phyloP scores from a whole-genome alignment of 2,113 vertebrate genomes.

The Brienomyrus longianalis region DNA sequence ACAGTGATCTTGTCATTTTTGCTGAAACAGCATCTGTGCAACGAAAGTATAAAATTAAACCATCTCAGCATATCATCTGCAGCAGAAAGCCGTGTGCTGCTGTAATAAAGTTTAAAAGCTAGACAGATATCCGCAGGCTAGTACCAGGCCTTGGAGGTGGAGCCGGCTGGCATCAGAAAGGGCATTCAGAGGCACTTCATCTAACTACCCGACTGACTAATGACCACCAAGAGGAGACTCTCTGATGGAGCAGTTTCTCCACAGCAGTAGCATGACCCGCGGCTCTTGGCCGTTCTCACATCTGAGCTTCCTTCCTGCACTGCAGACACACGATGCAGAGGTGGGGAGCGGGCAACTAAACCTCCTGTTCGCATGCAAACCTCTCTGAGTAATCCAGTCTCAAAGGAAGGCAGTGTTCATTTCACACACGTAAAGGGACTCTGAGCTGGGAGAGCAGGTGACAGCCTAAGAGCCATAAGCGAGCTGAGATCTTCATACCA shows the following conservation, averaged over 20 bases:
- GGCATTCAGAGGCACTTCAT: not conserved
- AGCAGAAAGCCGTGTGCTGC: not conserved
- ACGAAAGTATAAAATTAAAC: not conserved
- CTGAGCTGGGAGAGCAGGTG: not conserved
- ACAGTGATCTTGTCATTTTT: not conserved
- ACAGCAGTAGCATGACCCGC: not conserved
- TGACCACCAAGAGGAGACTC: not conserved
- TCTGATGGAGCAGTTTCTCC: not conserved
- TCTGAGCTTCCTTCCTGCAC: not conserved
- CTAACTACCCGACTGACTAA: not conserved
- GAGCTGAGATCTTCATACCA: not conserved
- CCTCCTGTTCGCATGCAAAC: slow-evolving; percentile 26
- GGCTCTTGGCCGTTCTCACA: not conserved
- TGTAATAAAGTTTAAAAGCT: not conserved
- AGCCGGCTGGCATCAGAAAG: not conserved
- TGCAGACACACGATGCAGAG: not conserved
- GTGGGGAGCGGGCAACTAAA: not conserved
- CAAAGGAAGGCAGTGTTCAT: slow-evolving; percentile 25
- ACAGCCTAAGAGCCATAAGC: not conserved
- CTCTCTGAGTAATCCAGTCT: slow-evolving; percentile 17
- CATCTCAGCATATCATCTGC: not conserved
- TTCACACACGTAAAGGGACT: slow-evolving; percentile 22
- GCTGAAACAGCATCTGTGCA: not conserved
- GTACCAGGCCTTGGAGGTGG: not conserved
- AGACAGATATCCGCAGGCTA: not conserved